phyloP scores from a whole-genome alignment of 2,888 invertebrate species.

The Orthosia gothica region DNA sequence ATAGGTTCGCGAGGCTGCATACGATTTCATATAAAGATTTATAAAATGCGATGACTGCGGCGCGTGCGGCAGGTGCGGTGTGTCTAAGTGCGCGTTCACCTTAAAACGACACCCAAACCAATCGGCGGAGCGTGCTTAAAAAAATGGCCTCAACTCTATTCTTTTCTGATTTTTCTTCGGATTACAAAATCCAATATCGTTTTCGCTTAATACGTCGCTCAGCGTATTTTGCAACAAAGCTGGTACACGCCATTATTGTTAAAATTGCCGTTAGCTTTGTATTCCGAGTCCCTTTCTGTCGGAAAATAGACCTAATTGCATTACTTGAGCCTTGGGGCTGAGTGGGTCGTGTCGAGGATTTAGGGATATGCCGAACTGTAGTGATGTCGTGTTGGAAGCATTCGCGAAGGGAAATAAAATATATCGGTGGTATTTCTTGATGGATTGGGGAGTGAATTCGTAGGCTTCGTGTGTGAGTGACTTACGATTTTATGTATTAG shows the following conservation, averaged over 20 bases:
- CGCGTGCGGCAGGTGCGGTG: no score
- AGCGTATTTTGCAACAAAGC: conserved; percentile 55
- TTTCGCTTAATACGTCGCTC: conserved; percentile 54
- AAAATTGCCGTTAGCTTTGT: conserved; percentile 64
- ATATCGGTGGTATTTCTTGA: conserved; percentile 66
- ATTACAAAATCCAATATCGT: conserved; percentile 45
- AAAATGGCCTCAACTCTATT: background rate
- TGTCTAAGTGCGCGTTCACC: no score
- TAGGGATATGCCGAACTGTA: conserved; percentile 47
- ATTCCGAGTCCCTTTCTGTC: conserved; percentile 55
- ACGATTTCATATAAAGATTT: no score
- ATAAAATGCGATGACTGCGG: no score
- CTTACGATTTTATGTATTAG: conserved; percentile 60
- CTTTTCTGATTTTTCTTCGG: conserved; percentile 8
- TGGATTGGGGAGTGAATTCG: conserved; percentile 67
- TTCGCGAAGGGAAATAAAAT: conserved; percentile 67
- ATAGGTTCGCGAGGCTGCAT: no score
- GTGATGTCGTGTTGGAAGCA: conserved; percentile 51
- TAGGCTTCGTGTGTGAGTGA: conserved; percentile 62
- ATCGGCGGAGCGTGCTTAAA: conserved; percentile 4
- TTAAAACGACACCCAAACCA: background rate
- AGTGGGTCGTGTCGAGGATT: conserved; percentile 59
- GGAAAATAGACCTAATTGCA: conserved; percentile 71
- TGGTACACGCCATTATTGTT: conserved; percentile 60
- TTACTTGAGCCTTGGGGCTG: conserved; percentile 53